phyloP scores from a whole-genome alignment of 2,797 vertebrate genomes.

The Myripristis murdjan region DNA sequence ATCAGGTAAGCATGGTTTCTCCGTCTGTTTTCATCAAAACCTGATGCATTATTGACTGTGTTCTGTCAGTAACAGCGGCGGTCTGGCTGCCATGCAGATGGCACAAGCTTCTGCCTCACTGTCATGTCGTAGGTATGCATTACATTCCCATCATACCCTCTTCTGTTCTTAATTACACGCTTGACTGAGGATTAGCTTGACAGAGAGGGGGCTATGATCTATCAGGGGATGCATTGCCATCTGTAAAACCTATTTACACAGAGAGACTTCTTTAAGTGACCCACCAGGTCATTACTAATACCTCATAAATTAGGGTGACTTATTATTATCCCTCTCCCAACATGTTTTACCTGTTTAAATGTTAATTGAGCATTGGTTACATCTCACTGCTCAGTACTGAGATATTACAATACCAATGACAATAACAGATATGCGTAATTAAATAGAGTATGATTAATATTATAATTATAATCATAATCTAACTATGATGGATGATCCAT shows the following conservation, averaged over 20 bases:
- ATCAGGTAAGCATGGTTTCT: slow-evolving; percentile 22
- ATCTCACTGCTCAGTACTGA: not conserved
- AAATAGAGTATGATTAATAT: slow-evolving; percentile 17
- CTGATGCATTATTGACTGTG: slow-evolving; percentile 17
- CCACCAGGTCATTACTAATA: slow-evolving; percentile 49
- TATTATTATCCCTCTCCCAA: slow-evolving; percentile 21
- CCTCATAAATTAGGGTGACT: slow-evolving; percentile 45
- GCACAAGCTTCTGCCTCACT: slow-evolving; percentile 21
- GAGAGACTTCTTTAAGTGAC: slow-evolving; percentile 62
- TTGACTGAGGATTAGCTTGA: slow-evolving; percentile 73
- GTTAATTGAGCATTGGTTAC: slow-evolving; percentile 6
- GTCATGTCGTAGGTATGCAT: slow-evolving; percentile 42
- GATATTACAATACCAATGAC: slow-evolving; percentile 8
- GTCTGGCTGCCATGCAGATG: slow-evolving; percentile 26
- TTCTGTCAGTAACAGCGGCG: slow-evolving; percentile 40
- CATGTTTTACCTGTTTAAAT: slow-evolving; percentile 44
- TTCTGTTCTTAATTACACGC: slow-evolving; percentile 80
- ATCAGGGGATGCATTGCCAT: slow-evolving; percentile 60
- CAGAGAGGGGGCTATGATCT: slow-evolving; percentile 51
- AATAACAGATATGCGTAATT: not conserved
- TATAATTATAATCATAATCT: not conserved
- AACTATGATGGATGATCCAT: not conserved
- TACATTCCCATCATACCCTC: slow-evolving; percentile 27
- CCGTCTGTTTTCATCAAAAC: slow-evolving; percentile 24
- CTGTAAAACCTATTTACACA: slow-evolving; percentile 58